Evolutionary conservation across 2,797 vertebrate genomes (phyloP).

Genomic region (Ctenopoma multispine): DNA sequence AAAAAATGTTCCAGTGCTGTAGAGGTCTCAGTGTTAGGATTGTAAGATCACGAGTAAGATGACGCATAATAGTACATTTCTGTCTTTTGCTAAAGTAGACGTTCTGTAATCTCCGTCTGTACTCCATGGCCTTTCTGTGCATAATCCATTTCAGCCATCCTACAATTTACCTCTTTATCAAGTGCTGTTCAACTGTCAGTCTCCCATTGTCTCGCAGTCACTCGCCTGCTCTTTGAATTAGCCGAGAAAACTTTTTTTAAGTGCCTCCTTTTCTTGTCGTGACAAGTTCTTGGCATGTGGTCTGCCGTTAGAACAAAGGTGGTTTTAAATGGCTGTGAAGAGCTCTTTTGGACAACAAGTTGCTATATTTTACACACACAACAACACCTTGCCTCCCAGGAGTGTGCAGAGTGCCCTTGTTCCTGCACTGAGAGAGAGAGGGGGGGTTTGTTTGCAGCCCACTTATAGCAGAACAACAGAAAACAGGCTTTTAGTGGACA

Average conservation of each 20-base stretch:
- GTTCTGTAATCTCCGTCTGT: background rate
- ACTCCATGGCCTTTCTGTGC: slow-evolving; percentile 4
- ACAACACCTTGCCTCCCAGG: slow-evolving; percentile 63
- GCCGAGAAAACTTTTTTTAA: slow-evolving; percentile 19
- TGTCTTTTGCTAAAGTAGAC: slow-evolving; percentile 7
- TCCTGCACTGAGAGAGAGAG: slow-evolving; percentile 28
- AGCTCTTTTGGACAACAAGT: slow-evolving; percentile 42
- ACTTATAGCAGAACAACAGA: slow-evolving; percentile 55
- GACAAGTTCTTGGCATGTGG: slow-evolving; percentile 55
- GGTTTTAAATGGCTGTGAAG: slow-evolving; percentile 47
- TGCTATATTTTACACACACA: slow-evolving; percentile 45
- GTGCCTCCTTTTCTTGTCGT: slow-evolving; percentile 52
- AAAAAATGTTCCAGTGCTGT: no score
- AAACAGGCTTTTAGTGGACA: slow-evolving; percentile 67
- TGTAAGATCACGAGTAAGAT: no score
- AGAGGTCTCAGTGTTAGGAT: no score
- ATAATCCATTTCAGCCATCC: slow-evolving; percentile 21
- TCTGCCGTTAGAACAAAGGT: slow-evolving; percentile 36
- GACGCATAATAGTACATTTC: background rate
- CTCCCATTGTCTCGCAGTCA: slow-evolving; percentile 33
- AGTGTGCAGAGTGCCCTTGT: slow-evolving; percentile 70
- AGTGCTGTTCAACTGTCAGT: slow-evolving; percentile 33
- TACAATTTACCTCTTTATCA: background rate
- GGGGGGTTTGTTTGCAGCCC: slow-evolving; percentile 57
- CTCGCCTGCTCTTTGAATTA: slow-evolving; percentile 31